Evolutionary conservation across 2,797 vertebrate species (phyloP), one percentile per base, ranked within the genome.

Genomic region (Myripristis murdjan): DNA sequence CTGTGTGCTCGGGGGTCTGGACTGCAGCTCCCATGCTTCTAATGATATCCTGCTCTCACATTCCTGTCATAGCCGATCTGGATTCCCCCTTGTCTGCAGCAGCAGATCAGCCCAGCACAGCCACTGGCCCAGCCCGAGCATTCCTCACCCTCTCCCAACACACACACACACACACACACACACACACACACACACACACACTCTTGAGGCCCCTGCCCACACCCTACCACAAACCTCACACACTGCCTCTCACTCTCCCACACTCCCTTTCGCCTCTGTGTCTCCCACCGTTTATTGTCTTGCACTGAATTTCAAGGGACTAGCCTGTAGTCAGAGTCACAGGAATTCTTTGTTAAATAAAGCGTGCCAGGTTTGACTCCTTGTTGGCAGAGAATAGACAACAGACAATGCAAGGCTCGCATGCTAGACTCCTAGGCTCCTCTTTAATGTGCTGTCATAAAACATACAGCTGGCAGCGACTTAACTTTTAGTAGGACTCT

Each of bases 381-480:
- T 90, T 43, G 73, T 75, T 89, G 89, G 89, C 88, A 85, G 77
- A 73, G 76, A 60, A 47, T 16, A 35, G 52, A 28, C 26, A 62
- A 55, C 4, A 82, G 88, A 89, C 87, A 87, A 86, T 84, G 77
- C 86, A 44, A 79, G 76, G 72, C 85, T 91, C 82, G 28, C 76
- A 74, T 51, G 56, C 89, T 70, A 92, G 92, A 92, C 91, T 92
- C 82, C 51, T 72, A 81, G 91, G 86, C 92, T 93, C 91, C 92
- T 90, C 92, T 92, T 92, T 93, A 93, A 92, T 93, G 89, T 89
- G 83, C 87, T 87, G 89, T 91, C 90, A 91, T 92, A 92, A 93
- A 92, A 90, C 90, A 87, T 70, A 90, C 84, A 90, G 90, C 90
- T 91, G 92, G 90, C 90, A 86, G 78, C 81, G 72, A 63, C 79